Evolutionary conservation across 2,113 vertebrate genomes (phyloP), one percentile per base, ranked within the genome.

Genomic region (Archilochus colubris): DNA sequence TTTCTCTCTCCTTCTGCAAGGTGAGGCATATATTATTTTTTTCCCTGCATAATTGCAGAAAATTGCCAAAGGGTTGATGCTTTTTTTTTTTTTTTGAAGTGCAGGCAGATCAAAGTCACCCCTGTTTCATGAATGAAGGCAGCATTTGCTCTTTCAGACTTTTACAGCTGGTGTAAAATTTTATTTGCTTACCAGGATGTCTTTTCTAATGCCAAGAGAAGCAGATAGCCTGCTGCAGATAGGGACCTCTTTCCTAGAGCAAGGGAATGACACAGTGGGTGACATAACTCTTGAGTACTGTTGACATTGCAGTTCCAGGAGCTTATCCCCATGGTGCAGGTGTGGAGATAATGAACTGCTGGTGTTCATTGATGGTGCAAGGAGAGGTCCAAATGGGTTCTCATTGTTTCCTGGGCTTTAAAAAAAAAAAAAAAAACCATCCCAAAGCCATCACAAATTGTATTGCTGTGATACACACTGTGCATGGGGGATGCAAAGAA

Each of bases 1-100:
- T 81, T 86, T 72, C 44, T 91, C 31, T 79, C 57, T 88, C 51
- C 61, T 90, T 24, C 70, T 77, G 44, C 69, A 92, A 91, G 91
- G 76, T 75, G 83, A 94, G 82, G 53, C 7, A 2, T 30, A 12
- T 55, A 38, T 43, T 17, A 44, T 69, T 63, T 54, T 43, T 15
- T 1, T 1, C 0, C 7, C 81, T 48, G 30, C 76, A 50, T 91
- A 91, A 86, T 86, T 4, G 0, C 61, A 68, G 80, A 36, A 81
- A 84, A 75, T 78, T 66, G 69, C 69, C 50, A 46, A 6, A 4
- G 66, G 57, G 27, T 48, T 82, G 48, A 4, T 36, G 22, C 40
- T 40, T 40, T 40, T 40, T 40, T 40, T 40, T 40, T 76, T n/a
- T 80, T 28, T 81, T 67, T 64, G 57, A 78, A 88, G 69, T 6